Percentiles rank a stretch among this genome's conserved stretches.
Evolutionary conservation across 2,888 invertebrate genomes (phyloP).

Genomic region (Alloplasta piceator): DNA sequence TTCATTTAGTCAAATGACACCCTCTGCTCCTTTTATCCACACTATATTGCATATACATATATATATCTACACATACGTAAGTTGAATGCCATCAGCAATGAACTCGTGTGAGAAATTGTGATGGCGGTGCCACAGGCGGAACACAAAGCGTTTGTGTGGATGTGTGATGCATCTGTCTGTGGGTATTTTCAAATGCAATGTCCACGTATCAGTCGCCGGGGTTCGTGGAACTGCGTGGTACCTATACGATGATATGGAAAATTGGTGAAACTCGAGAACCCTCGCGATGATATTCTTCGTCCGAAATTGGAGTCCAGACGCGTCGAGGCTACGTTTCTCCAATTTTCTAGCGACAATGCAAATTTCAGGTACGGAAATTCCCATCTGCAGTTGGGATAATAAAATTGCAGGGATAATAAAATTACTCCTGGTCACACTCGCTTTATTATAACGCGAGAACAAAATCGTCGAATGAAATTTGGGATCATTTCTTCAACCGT

Average conservation of each 20-base stretch:
- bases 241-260: conserved; percentile 48
- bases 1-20: conserved; percentile 58
- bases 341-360: conserved; percentile 37
- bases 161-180: no score
- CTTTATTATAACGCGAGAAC: not conserved
- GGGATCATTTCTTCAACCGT: not conserved
- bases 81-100: conserved; percentile 57
- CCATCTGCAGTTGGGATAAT: conserved; percentile 16
- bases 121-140: conserved; percentile 52
- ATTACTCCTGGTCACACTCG: conserved; percentile 38
- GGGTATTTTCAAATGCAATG: conserved; percentile 27
- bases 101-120: conserved; percentile 62
- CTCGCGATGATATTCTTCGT: conserved; percentile 50
- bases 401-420: conserved; percentile 39
- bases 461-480: not conserved
- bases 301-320: conserved; percentile 31
- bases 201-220: conserved; percentile 23
- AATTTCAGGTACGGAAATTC: conserved; percentile 25
- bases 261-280: conserved; percentile 52
- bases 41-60: not conserved
- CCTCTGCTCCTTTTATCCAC: conserved; percentile 37
- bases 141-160: conserved; percentile 9
- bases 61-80: conserved; percentile 16
- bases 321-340: conserved; percentile 33
- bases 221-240: conserved; percentile 56